phyloP scores from a whole-genome alignment of 1,140 invertebrate genomes.

The Callitettix versicolor region DNA sequence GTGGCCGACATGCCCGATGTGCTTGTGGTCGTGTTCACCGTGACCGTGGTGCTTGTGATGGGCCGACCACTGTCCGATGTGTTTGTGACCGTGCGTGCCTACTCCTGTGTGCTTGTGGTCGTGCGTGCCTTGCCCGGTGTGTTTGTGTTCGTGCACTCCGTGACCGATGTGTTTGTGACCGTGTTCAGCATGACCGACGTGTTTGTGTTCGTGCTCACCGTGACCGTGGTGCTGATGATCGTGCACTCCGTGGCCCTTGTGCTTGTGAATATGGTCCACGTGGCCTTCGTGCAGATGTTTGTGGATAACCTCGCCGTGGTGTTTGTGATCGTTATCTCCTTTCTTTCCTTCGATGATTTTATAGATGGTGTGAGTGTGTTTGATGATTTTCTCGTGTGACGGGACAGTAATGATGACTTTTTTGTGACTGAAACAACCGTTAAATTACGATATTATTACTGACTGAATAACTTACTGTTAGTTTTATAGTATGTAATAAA shows the following conservation, averaged over 20 bases:
- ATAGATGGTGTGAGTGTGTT: constrained; percentile 51
- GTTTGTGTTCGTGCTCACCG: constrained; percentile 17
- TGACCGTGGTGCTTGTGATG: constrained; percentile 15
- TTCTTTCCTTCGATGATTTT: constrained; percentile 37
- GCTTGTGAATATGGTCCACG: constrained; percentile 18
- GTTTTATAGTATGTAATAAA: too few relatives aligned
- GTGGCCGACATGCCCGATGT: constrained; percentile 16
- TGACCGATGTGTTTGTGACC: constrained; percentile 15
- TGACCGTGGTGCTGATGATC: constrained; percentile 18
- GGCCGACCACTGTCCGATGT: constrained; percentile 15
- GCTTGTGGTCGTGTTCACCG: constrained; percentile 7
- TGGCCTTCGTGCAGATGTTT: constrained; percentile 17
- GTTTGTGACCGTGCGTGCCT: constrained; percentile 18
- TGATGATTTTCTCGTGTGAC: constrained; percentile 47
- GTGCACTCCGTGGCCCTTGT: constrained; percentile 16
- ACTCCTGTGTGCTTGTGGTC: constrained; percentile 17
- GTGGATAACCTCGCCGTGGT: constrained; percentile 17
- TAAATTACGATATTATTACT: too few relatives aligned
- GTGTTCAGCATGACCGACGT: constrained; percentile 12
- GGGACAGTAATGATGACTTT: constrained; percentile 51
- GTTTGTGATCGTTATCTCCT: constrained; percentile 23
- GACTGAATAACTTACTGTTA: too few relatives aligned
- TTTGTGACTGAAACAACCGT: constrained; percentile 19
- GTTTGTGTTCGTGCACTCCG: constrained; percentile 13
- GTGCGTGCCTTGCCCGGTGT: constrained; percentile 9